Conservation (phyloP, 2,888 invertebrate genomes). For the Drosophila merina region DNA sequence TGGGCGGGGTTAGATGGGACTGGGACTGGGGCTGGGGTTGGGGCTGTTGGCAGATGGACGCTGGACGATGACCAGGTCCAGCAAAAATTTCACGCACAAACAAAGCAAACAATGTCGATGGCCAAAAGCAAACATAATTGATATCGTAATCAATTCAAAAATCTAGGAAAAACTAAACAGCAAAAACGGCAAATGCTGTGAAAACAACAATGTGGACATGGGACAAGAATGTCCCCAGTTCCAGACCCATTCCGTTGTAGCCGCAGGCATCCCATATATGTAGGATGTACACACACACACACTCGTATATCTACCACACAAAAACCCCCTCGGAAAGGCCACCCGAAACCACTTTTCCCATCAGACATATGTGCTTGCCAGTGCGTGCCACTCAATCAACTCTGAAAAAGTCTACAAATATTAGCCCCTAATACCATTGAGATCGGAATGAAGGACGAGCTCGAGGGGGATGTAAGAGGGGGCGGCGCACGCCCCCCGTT, state of each 20-base stretch:
- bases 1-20: conserved; percentile 7
- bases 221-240: conserved; percentile 24
- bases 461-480: conserved; percentile 28
- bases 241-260: conserved; percentile 25
- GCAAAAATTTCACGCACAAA: conserved; percentile 69
- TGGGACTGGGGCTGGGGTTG: too few relatives aligned
- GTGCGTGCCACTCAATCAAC: conserved; percentile 79
- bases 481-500: conserved; percentile 24
- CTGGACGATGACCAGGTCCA: conserved; percentile 1
- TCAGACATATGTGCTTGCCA: conserved; percentile 61
- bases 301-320: conserved; percentile 56
- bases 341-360: conserved; percentile 14
- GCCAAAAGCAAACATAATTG: conserved; percentile 80
- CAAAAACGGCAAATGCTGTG: conserved; percentile 73
- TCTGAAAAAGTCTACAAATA: conserved; percentile 79
- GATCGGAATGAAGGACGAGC: conserved; percentile 61
- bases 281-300: conserved; percentile 7
- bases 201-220: conserved; percentile 56
- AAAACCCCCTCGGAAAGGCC: conserved; percentile 29
- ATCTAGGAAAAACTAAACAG: conserved; percentile 69
- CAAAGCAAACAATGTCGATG: conserved; percentile 72
- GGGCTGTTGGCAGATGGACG: conserved; percentile 7
- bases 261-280: conserved; percentile 62
- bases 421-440: conserved; percentile 81
- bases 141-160: conserved; percentile 82